Evolutionary conservation across 1,140 invertebrate species (phyloP), one percentile per base, ranked within the genome.

Genomic region (Campoletis sonorensis): DNA sequence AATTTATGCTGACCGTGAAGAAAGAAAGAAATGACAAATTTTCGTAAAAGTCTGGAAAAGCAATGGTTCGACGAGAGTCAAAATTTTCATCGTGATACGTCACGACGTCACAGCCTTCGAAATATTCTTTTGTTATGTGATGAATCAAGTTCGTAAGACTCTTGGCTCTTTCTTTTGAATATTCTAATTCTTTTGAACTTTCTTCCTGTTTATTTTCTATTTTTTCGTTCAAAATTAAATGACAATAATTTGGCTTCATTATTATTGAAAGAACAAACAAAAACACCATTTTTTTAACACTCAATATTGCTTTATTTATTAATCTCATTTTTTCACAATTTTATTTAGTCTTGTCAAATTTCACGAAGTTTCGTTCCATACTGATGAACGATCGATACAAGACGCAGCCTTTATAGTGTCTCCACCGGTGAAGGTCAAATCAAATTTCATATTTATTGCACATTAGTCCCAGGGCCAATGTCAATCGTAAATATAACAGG

Each of bases 71-170:
- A 4, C 58, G 37, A 16, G 33, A 30, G n/a, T 40, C 40, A 23
- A 23, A 58, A 27, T 76, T 77, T 23, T 81, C 82, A 76, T 81
- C 82, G 77, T 79, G 68, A 58, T 79, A 49, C 5, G 21, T 70
- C 33, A 81, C 75, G 67, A 83, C 15, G 33, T 67, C 80, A 33
- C 82, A 83, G 33, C 80, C 82, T 26, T 23, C 45, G 40, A 79
- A 83, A 68, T 83, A 81, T 40, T 83, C 37, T n/a, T 54, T 26
- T 11, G 76, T 49, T 16, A 83, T 79, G 15, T 79, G 26, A 49
- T 68, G 10, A 58, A 81, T 33, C 26, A 83, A n/a, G 21, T 30
- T 40, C 23, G 51, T 67, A 26, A 83, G 54, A 77, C 82, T 83
- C 15, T 83, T 21, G 18, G 58, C 37, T 76, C 79, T 77, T 13